Conservation (phyloP, 2,797 vertebrate genomes). For the Ambastaia sidthimunki region DNA sequence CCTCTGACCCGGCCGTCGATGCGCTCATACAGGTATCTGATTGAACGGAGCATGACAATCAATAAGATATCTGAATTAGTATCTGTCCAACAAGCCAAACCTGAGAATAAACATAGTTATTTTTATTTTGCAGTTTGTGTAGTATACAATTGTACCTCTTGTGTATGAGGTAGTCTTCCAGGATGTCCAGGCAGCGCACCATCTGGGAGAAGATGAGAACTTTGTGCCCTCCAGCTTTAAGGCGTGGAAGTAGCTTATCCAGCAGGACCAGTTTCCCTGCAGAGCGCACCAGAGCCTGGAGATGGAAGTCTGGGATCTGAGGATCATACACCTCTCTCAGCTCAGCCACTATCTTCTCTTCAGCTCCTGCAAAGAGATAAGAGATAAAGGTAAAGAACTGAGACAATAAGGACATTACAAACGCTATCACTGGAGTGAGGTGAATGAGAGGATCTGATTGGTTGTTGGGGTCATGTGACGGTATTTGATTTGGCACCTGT, state of each 20-base stretch:
- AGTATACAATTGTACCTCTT: conserved; percentile 79
- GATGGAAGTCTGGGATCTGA: conserved; percentile 88
- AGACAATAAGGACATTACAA: background rate
- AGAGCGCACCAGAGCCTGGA: conserved; percentile 94
- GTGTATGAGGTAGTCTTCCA: conserved; percentile 98
- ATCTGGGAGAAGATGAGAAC: conserved; percentile 98
- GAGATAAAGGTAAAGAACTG: background rate
- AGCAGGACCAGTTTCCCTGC: conserved; percentile 95
- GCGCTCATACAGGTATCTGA: conserved; percentile 92
- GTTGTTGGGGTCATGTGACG: background rate
- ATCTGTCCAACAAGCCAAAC: background rate
- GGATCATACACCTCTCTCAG: conserved; percentile 87
- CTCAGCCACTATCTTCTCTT: conserved; percentile 94
- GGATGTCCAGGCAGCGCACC: conserved; percentile 95
- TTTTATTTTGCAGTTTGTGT: background rate
- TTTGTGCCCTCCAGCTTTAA: conserved; percentile 95
- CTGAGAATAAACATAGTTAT: background rate
- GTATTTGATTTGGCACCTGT: conserved; percentile 73
- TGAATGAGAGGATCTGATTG: too few species aligned
- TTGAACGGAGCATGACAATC: background rate
- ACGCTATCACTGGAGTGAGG: background rate
- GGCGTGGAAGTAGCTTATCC: conserved; percentile 92
- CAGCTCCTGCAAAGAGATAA: conserved; percentile 64
- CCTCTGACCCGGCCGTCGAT: conserved; percentile 93
- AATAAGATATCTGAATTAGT: background rate